Base-by-base conservation (phyloP, 2,113 vertebrate species). In the Perca schrenkii region DNA sequence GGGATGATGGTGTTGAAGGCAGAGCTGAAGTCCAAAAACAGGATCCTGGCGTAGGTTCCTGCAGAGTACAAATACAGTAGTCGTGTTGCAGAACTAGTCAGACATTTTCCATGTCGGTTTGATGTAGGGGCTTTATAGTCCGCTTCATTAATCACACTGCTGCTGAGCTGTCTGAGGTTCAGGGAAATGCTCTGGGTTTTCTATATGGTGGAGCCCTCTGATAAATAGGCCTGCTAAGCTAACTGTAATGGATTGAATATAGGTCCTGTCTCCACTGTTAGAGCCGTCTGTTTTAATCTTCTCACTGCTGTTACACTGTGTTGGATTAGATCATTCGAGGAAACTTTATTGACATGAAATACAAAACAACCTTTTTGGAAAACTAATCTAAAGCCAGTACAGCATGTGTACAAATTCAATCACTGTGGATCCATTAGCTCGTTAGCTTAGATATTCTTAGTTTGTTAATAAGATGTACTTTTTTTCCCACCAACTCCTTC, bases 81-180 rank as follows among this genome's bases (percentile, higher is more conserved):
- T 43, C 46, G 3, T 76, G 77, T 66, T 47, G 22, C 31, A 65
- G 31, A 13, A 52, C 28, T 6, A 7, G 62, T 69, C 50, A 34
- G 65, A 75, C 77, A 57, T 69, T 36, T 47, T 57, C 43, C 34
- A 16, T 7, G 19, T 50, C 50, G 17, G 65, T 22, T 22, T 84
- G 50, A 70, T 49, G 57, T 56, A 21, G 13, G 4, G 19, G 47
- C 31, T 3, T 50, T n/a, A 16, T 1, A 28, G 58, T 14, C 77
- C 1, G 25, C 60, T 58, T 66, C 72, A 76, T 80, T 85, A 65
- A 76, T 71, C 77, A 66, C 72, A 3, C 15, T 11, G 43, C 72
- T 36, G 53, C 77, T 12, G 49, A 63, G 82, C 60, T 71, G 77
- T 72, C 83, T 60, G 65, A 47, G 22, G n/a, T 65, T 22, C 25